Evolutionary conservation across 2,888 invertebrate genomes (phyloP).

Genomic region (Lepidochitona cinerea): DNA sequence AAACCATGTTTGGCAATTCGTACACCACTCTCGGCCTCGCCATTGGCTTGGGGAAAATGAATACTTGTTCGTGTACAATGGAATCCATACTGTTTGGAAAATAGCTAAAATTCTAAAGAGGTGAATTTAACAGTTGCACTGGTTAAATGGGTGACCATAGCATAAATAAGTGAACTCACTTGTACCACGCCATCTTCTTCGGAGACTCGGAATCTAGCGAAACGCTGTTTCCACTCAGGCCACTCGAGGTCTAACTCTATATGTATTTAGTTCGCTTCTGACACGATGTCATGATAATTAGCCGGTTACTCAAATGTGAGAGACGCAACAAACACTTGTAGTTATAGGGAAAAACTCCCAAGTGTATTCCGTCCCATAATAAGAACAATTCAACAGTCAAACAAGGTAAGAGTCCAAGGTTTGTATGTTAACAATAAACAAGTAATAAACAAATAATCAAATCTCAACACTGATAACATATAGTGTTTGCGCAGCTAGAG

Average conservation of each 20-base stretch:
- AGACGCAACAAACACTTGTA: too few species aligned
- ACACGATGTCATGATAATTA: constrained; percentile 2
- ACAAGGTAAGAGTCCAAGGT: too few species aligned
- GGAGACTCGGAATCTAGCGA: constrained; percentile 7
- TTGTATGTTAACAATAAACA: too few species aligned
- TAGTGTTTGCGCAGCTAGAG: too few species aligned
- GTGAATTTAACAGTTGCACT: constrained; percentile 25
- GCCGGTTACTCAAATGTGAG: too few species aligned
- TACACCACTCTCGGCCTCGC: constrained; percentile 27
- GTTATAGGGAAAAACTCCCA: too few species aligned
- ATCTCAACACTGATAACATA: too few species aligned
- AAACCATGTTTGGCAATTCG: constrained; percentile 26
- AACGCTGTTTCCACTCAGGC: constrained; percentile 20
- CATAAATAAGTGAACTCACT: constrained; percentile 20
- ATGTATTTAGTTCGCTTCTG: background rate
- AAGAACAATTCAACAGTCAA: too few species aligned
- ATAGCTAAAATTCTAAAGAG: constrained; percentile 21
- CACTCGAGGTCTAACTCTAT: constrained; percentile 7
- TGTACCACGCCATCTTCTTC: constrained; percentile 16
- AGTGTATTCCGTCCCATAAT: too few species aligned
- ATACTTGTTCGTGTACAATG: constrained; percentile 9
- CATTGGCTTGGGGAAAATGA: constrained; percentile 25
- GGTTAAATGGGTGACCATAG: constrained; percentile 15
- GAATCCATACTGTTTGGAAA: constrained; percentile 18
- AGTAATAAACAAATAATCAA: too few species aligned